Evolutionary conservation across 2,888 invertebrate species (phyloP).

Genomic region (Dryobota labecula): DNA sequence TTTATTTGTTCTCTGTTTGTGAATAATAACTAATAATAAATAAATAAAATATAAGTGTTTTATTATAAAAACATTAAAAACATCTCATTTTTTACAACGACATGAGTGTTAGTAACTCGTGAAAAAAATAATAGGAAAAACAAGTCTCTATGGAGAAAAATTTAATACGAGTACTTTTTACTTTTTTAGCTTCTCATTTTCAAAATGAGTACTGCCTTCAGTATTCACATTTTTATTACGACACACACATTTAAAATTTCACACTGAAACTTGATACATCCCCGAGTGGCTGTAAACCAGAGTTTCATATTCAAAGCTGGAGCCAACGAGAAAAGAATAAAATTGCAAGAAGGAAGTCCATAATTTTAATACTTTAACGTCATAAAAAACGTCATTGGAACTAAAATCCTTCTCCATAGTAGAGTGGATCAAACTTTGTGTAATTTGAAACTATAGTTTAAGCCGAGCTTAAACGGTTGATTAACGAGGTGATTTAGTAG

Average conservation of each 20-base stretch:
- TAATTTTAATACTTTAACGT: slow-evolving; percentile 58
- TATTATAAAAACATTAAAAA: too few relatives aligned
- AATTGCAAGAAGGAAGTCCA: slow-evolving; percentile 43
- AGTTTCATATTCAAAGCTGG: slow-evolving; percentile 51
- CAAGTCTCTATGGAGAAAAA: not conserved
- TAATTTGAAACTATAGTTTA: slow-evolving; percentile 80
- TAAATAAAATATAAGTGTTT: too few relatives aligned
- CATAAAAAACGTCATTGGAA: slow-evolving; percentile 62
- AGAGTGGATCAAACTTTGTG: slow-evolving; percentile 74
- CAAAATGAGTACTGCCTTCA: slow-evolving; percentile 41
- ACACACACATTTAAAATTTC: slow-evolving; percentile 57
- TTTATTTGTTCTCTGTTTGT: too few relatives aligned
- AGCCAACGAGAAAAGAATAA: slow-evolving; percentile 54
- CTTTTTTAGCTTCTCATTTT: slow-evolving; percentile 33
- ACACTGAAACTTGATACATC: slow-evolving; percentile 49
- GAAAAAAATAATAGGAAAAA: not conserved
- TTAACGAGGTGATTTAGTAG: slow-evolving; percentile 78
- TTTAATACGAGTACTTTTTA: slow-evolving; percentile 18
- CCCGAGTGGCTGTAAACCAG: slow-evolving; percentile 63
- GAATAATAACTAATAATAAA: too few relatives aligned
- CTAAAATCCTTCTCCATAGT: slow-evolving; percentile 60
- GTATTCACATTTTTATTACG: slow-evolving; percentile 54
- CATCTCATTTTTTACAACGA: not conserved
- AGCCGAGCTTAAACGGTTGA: slow-evolving; percentile 81
- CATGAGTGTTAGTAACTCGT: not conserved